Evolutionary conservation across 2,888 invertebrate species (phyloP), one percentile per base, ranked within the genome.

Genomic region (Rhogogaster chlorosoma): DNA sequence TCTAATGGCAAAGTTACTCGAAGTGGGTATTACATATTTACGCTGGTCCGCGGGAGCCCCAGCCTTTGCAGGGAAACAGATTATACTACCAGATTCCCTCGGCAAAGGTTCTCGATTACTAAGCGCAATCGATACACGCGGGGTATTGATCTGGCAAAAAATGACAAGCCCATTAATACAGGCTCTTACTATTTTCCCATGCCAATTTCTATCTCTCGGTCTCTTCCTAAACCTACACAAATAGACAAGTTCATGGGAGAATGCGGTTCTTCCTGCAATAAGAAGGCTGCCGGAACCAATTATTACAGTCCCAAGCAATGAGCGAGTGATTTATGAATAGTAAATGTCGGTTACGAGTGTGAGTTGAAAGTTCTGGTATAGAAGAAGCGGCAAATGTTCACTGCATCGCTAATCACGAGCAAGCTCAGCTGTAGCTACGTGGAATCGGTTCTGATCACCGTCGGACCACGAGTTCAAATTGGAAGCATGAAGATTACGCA

Each of bases 1-100:
- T 83, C 83, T 83, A 83, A 83, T 83, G 83, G 83, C 67, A 83
- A 83, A 83, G 83, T 83, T 83, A 67, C 67, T 83, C 83, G 29
- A 83, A 83, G 83, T 67, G 29, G 83, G 67, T 83, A 83, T 67
- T 83, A 83, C 83, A 83, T 83, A 83, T 83, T 83, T 83, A 83
- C 83, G 83, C 67, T 67, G 83, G 61, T 42, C 38, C 61, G 42
- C 82, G 42, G 42, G 83, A 49, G 67, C 45, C 45, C 32, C 70
- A 83, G 67, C 45, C 67, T 83, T 26, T 38, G 53, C 32, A 64
- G 32, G 70, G 29, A 67, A 83, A 45, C 29, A 67, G 83, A 83
- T 83, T 83, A 83, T 70, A 83, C 83, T 70, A 29, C 83, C 67
- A 83, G 83, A 70, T 70, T 83, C 83, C 12, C 36, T 38, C 38